Evolutionary conservation across 2,888 invertebrate genomes (phyloP), one percentile per base, ranked within the genome.

Genomic region (Dryobotodes eremita): DNA sequence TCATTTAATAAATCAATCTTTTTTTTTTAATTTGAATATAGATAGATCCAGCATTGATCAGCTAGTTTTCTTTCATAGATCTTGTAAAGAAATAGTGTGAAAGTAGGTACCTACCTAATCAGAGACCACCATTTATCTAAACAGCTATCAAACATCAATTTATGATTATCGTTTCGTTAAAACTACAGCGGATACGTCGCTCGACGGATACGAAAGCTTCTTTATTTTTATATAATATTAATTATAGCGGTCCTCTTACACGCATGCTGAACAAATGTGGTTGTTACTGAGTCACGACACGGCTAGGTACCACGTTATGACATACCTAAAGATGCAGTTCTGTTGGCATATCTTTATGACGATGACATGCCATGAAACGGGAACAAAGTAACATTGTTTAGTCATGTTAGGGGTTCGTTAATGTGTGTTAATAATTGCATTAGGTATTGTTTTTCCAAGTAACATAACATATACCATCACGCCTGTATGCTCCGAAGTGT

Each of bases 181-280:
- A 85, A 74, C 76, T 82, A 55, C 76, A 85, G 71, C 88, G 89
- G 88, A 88, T 81, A 86, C 80, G 80, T 87, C 88, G 75, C 70
- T 89, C 82, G 79, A 66, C 88, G 88, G 88, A 88, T 87, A 86
- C 77, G 65, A 75, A 2, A 7, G 4, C 76, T 82, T 64, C 74
- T 89, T 89, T 87, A 76, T 81, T 86, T 86, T 66, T 68, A 75
- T 77, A 74, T 87, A 91, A 87, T 80, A 87, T 88, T 87, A 89
- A 89, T 87, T 87, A 87, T 88, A 88, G 87, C 86, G 31, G 55
- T 66, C 65, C 71, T 78, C 68, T 62, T 69, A 71, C 74, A 66
- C 78, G 85, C 82, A 85, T 85, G 88, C 89, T 69, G 76, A 71
- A 64, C 89, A 88, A 88, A 88, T 89, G 89, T 88, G 77, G 61